Evolutionary conservation across 2,113 vertebrate genomes (phyloP), one percentile per base, ranked within the genome.

Genomic region (Steatornis caripensis): DNA sequence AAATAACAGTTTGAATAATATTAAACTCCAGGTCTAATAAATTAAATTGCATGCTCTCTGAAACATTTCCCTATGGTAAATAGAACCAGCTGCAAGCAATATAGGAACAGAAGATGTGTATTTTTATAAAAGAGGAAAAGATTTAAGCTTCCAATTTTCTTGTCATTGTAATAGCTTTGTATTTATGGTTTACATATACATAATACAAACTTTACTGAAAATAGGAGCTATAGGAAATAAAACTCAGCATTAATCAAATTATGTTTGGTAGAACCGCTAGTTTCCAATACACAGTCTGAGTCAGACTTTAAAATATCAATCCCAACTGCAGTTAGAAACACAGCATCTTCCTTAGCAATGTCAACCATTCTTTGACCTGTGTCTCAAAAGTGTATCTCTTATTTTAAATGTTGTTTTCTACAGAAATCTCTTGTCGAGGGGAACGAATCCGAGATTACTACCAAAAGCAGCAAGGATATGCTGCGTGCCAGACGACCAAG

Each of bases 401-500:
- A 75, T 51, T 70, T 58, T 7, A 37, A 62, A 58, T 37, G 11
- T 71, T 83, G 76, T 93, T 95, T 90, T 85, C 97, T 82, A 37
- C 94, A 99, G 99, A 99, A 99, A 98, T 99, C 98, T 99, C 99
- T 96, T 99, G 99, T 97, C 98, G 99, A 99, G 99, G 99, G 92
- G 99, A 99, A 98, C 99, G 99, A 98, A 91, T 99, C 98, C 96
- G 99, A 99, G 99, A 99, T 99, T 99, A 99, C 98, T 99, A 99
- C 98, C 99, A 99, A 98, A 99, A 99, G 98, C 99, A 99, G 98
- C 99, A 99, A 98, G 99, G 99, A 93, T 99, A 99, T 37, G 99
- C 99, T 83, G 99, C 99, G 92, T 99, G 99, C 98, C 99, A 99
- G 97, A 99, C 99, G 88, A 99, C 99, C 98, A 99, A 99, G 98